phyloP scores from a whole-genome alignment of 2,797 vertebrate genomes.

The Acanthurus tractus region DNA sequence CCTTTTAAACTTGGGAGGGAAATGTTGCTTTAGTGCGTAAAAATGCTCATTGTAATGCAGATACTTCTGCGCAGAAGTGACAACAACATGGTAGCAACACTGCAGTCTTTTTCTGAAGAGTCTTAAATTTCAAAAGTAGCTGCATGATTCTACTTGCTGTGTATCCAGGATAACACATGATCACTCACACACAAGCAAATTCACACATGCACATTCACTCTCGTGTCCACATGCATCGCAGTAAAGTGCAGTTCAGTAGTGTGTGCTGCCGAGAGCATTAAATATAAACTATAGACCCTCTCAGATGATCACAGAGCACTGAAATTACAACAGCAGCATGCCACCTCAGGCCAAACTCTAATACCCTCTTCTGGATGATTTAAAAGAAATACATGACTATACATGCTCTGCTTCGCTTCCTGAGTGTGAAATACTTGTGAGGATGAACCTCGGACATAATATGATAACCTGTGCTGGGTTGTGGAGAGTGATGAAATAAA shows the following conservation, averaged over 20 bases:
- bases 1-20: slow-evolving; percentile 18
- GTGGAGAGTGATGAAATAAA: slow-evolving; percentile 71
- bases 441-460: slow-evolving; percentile 48
- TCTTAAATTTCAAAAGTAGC: slow-evolving; percentile 53
- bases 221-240: slow-evolving; percentile 35
- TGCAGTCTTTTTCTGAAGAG: slow-evolving; percentile 31
- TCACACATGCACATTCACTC: slow-evolving; percentile 18
- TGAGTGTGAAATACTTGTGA: slow-evolving; percentile 76
- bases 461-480: slow-evolving; percentile 65
- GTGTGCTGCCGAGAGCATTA: slow-evolving; percentile 49
- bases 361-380: slow-evolving; percentile 65
- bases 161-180: slow-evolving; percentile 50
- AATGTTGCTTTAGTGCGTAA: slow-evolving; percentile 34
- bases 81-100: slow-evolving; percentile 48
- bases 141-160: slow-evolving; percentile 66
- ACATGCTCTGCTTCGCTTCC: slow-evolving; percentile 73
- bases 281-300: slow-evolving; percentile 61
- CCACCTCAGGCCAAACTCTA: slow-evolving; percentile 67
- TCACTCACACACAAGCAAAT: neutral
- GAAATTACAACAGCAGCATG: slow-evolving; percentile 74
- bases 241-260: slow-evolving; percentile 47
- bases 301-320: slow-evolving; percentile 75
- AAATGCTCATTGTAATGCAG: slow-evolving; percentile 51
- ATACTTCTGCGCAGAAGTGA: slow-evolving; percentile 13
- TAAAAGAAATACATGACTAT: slow-evolving; percentile 55